Conservation (phyloP, 2,113 vertebrate genomes). For the Lophotis ruficrista region DNA sequence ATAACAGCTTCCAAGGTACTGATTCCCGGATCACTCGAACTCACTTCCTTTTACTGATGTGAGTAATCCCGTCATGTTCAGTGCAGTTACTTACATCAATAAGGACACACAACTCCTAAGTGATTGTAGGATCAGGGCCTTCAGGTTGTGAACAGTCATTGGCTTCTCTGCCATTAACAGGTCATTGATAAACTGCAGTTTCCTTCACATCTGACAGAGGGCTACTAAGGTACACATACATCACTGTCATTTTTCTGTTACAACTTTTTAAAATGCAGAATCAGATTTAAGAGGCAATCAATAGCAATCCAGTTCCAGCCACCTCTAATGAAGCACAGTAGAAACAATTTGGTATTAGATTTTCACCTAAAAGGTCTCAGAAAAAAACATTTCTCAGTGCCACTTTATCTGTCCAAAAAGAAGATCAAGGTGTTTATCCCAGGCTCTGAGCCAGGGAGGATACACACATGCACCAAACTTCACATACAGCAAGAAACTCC, state of each 20-base stretch:
- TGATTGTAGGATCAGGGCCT: not conserved
- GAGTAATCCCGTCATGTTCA: not conserved
- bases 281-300: constrained; percentile 36
- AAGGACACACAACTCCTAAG: not conserved
- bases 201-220: not conserved
- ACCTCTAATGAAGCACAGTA: not conserved
- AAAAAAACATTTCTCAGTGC: not conserved
- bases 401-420: not conserved
- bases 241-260: constrained; percentile 9
- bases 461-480: not conserved
- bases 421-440: not conserved
- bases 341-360: constrained; percentile 28
- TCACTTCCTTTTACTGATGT: fast-evolving
- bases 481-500: not conserved
- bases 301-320: constrained; percentile 1
- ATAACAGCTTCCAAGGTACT: not conserved
- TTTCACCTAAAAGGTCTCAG: constrained; percentile 8
- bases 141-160: not conserved
- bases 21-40: not conserved
- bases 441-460: not conserved
- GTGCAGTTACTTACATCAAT: not conserved
- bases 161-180: constrained; percentile 21
- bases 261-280: constrained; percentile 29
- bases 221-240: not conserved
- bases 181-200: constrained; percentile 35